Base-by-base conservation (phyloP, 2,888 invertebrate genomes). In the Exephanes ischioxanthus region DNA sequence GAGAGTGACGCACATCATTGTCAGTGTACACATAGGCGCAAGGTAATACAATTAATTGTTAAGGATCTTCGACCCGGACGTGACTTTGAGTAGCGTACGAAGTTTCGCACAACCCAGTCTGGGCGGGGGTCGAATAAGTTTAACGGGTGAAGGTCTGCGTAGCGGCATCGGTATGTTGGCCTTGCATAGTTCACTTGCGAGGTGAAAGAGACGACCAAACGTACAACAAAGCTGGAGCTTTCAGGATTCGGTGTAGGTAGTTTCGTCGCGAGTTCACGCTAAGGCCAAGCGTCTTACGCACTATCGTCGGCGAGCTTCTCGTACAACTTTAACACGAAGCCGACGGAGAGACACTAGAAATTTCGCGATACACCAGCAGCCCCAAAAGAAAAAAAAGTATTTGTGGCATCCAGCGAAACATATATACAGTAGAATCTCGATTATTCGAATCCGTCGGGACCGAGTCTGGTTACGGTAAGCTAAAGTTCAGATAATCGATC, bases 11-110 rank as follows among this genome's bases (percentile, higher is more conserved):
- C 26, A 30, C n/a, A 37, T 22, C 58, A 73, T n/a, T 51, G 80
- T 48, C 70, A 4, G 41, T 55, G 55, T 75, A 37, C 33, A 61
- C 71, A 30, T 53, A 71, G 55, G 75, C 48, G 70, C 68, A 66
- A 67, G 63, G 71, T 67, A 80, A 80, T 72, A 71, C 66, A 55
- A 85, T 85, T 85, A 83, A 85, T 85, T 77, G 80, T 82, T 72
- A 77, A 85, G 80, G 82, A 85, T 72, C 83, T 83, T 85, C 85
- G 83, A 85, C 82, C 76, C 76, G 61, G 76, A 76, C 61, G 72
- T 30, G 67, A 72, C 82, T 80, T 72, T 85, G 71, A n/a, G 61
- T 83, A 67, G 22, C 63, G 48, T 66, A 45, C 58, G 58, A 66
- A 85, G 76, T 80, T 76, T 71, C 71, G 76, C 53, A 61, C 33